phyloP scores from a whole-genome alignment of 2,113 vertebrate species.

The Hemiscyllium ocellatum region DNA sequence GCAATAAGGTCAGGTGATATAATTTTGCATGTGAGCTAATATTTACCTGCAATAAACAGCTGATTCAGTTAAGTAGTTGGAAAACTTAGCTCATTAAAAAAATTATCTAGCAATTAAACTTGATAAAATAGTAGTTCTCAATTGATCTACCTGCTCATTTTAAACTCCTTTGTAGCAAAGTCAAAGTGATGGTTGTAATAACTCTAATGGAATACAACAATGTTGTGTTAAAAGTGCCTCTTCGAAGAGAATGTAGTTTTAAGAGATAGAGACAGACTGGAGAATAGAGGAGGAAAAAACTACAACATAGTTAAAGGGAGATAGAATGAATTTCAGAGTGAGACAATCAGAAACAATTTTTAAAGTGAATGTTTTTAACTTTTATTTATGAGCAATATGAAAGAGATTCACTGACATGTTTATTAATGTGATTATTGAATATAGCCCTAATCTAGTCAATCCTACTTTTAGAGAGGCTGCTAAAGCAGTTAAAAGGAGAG shows the following conservation, averaged over 20 bases:
- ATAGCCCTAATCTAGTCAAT: neutral
- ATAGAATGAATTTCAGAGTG: neutral
- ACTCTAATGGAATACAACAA: neutral
- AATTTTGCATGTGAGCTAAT: neutral
- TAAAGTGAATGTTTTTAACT: neutral
- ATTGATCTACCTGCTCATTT: neutral
- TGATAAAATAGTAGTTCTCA: neutral
- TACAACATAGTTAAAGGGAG: neutral
- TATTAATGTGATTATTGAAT: neutral
- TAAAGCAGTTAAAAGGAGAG: neutral
- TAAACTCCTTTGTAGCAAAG: neutral
- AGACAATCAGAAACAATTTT: neutral
- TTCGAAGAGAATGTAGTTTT: neutral
- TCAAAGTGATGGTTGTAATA: neutral
- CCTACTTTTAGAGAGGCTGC: neutral
- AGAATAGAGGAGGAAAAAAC: neutral
- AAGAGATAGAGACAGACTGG: neutral
- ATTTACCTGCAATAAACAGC: neutral
- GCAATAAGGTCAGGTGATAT: neutral
- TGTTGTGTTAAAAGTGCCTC: neutral
- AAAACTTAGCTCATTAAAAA: neutral
- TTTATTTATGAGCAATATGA: neutral
- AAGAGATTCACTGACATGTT: neutral
- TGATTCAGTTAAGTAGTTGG: neutral
- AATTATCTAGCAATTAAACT: neutral